These are phyloP conservation scores for Odontophorus gujanensis DNA, from an alignment of 2,113 vertebrate species.

Conservation along the genomic window DNA sequence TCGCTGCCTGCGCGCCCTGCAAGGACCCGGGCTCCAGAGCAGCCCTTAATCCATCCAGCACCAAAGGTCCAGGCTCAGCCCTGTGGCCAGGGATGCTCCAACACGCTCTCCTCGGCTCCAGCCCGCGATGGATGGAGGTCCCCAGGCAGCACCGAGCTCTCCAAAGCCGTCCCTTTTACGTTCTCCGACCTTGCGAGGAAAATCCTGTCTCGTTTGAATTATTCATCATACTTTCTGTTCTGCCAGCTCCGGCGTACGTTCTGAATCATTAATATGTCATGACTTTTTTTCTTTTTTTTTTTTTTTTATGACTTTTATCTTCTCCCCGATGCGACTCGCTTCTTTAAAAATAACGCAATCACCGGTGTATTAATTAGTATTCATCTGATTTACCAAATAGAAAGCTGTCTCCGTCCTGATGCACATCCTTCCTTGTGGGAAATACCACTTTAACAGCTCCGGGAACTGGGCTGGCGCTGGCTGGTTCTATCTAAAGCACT, in stretches of 20 bases:
- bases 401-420: rapidly evolving
- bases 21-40: neutral
- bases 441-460: neutral
- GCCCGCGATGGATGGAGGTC: conserved; percentile 48
- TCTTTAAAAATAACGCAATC: neutral
- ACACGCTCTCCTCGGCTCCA: conserved; percentile 28
- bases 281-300: conserved; percentile 32
- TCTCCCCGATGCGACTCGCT: rapidly evolving
- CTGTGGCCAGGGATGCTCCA: conserved; percentile 35
- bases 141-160: conserved; percentile 23
- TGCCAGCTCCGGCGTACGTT: conserved; percentile 64
- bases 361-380: neutral
- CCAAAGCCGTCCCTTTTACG: conserved; percentile 74
- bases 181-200: conserved; percentile 80
- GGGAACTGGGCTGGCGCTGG: neutral
- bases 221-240: conserved; percentile 78
- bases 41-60: conserved; percentile 66
- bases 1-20: conserved; percentile 70
- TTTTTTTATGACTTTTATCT: neutral
- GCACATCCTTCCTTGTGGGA: neutral
- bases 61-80: conserved; percentile 57
- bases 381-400: neutral
- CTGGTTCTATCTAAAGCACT: neutral
- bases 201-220: conserved; percentile 78
- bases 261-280: conserved; percentile 76